phyloP scores from a whole-genome alignment of 2,113 vertebrate species.

The Phodopus roborovskii region DNA sequence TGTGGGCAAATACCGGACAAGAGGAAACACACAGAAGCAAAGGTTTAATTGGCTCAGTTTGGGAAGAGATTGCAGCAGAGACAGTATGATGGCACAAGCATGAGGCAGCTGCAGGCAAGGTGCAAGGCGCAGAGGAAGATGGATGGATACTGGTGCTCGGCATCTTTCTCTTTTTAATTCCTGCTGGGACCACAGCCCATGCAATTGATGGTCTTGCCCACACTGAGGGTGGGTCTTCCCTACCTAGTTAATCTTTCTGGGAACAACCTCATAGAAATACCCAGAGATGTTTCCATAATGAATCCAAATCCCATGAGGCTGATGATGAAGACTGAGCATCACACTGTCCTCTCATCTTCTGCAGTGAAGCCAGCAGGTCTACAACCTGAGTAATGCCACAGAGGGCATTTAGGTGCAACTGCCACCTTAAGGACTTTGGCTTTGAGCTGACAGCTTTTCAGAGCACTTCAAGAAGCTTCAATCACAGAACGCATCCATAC shows the following conservation, averaged over 20 bases:
- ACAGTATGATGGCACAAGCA: neutral
- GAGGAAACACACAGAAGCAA: neutral
- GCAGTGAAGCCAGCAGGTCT: conserved; percentile 25
- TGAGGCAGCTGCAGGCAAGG: neutral
- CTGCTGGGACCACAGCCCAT: neutral
- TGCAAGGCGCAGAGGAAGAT: neutral
- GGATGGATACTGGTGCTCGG: neutral
- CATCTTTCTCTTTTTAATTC: neutral
- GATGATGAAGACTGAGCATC: neutral
- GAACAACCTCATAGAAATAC: neutral
- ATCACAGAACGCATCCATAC: neutral
- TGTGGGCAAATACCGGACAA: neutral
- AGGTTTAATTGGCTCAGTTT: neutral
- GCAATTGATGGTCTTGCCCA: neutral
- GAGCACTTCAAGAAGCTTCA: neutral
- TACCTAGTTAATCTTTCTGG: neutral
- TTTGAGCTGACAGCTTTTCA: neutral
- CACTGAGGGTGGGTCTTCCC: neutral
- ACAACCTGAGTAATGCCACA: neutral
- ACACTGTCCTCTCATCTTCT: neutral
- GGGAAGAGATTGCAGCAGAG: no score
- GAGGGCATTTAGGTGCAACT: neutral
- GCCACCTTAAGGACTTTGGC: neutral
- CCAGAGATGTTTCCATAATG: neutral
- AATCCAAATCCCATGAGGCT: neutral